Conservation (phyloP, 2,888 invertebrate genomes). For the Julus scanicus region DNA sequence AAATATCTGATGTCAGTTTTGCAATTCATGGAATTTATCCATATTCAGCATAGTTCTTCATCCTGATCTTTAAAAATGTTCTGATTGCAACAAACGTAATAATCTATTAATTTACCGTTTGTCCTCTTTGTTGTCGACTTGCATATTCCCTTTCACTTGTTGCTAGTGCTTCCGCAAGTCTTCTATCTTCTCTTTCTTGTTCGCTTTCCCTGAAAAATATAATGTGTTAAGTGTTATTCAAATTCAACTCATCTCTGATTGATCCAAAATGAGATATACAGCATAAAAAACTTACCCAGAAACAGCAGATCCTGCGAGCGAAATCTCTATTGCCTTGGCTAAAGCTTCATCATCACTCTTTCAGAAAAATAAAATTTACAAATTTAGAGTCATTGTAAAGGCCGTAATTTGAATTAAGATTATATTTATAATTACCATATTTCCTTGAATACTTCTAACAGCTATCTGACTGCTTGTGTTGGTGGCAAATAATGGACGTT, state of each 20-base stretch:
- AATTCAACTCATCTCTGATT: not conserved
- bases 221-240: not conserved
- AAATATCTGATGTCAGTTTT: not conserved
- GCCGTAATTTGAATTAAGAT: not conserved
- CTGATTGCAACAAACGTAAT: no score
- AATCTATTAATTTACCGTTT: conserved; percentile 9
- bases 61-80: no score
- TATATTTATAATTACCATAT: conserved; percentile 71
- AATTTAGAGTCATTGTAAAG: not conserved
- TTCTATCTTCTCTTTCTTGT: conserved; percentile 62
- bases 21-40: no score
- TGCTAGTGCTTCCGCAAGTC: conserved; percentile 69
- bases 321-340: conserved; percentile 83
- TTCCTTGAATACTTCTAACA: conserved; percentile 73
- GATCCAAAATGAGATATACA: not conserved
- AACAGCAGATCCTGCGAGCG: conserved; percentile 68
- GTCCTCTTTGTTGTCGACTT: conserved; percentile 10
- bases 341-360: conserved; percentile 90
- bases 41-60: no score
- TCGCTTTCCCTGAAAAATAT: not conserved
- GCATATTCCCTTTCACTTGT: conserved; percentile 62
- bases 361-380: not conserved
- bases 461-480: conserved; percentile 61
- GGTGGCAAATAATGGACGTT: not conserved
- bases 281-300: not conserved